A percentile compares a stretch with the other conserved stretches of the same genome.
phyloP scores from a whole-genome alignment of 2,888 invertebrate species.

The Cantharis rufa region DNA sequence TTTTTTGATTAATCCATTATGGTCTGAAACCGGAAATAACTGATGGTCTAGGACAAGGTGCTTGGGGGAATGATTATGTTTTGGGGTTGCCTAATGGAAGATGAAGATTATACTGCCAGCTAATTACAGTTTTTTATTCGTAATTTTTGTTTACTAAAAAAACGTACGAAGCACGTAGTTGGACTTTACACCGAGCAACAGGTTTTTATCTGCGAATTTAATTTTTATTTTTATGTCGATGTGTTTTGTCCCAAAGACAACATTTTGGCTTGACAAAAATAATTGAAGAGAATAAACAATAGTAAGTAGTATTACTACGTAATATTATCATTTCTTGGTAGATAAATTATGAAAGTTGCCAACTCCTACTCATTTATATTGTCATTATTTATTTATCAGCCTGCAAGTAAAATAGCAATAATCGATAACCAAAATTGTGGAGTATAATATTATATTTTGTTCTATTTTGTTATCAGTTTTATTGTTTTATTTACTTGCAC shows the following conservation, averaged over 20 bases:
- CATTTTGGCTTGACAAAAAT: neutral
- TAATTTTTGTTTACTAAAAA: neutral
- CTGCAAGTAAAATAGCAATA: neutral
- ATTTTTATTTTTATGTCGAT: neutral
- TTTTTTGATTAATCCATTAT: neutral
- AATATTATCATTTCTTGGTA: neutral
- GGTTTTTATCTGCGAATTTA: neutral
- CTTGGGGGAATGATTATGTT: neutral
- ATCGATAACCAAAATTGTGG: neutral
- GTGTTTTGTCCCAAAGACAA: neutral
- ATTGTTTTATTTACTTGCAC: neutral
- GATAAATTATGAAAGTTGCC: neutral
- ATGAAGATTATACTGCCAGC: neutral
- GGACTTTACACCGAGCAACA: neutral
- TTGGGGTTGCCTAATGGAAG: neutral
- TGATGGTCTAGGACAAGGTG: neutral
- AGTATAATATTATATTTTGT: neutral
- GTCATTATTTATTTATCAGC: neutral
- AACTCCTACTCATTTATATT: neutral
- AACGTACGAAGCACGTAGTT: neutral
- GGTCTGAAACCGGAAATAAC: neutral
- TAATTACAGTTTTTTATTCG: neutral
- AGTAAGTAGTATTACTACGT: too few species aligned
- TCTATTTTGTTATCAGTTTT: neutral
- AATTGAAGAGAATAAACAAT: too few species aligned